Base-by-base conservation (phyloP, 92 coral and sea anemone species). In the Anthopleura xanthogrammica region DNA sequence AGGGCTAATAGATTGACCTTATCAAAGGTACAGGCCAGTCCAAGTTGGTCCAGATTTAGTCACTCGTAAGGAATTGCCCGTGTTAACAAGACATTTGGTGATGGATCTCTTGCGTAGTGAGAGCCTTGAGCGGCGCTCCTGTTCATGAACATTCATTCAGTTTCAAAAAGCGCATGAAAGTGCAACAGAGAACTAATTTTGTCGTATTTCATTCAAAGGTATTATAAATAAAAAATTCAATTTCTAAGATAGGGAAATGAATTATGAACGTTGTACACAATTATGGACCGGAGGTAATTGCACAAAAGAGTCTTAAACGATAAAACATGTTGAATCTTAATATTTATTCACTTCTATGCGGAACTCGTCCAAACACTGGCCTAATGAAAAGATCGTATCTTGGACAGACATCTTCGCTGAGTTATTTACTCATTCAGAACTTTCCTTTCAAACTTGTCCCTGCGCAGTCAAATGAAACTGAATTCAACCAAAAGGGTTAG, bases 301-400 rank as follows among this genome's bases (percentile, higher is more conserved):
- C 77, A 66, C 88, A 85, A 85, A 75, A 64, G 83, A 68, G 82
- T 75, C 83, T 78, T 78, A 78, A 68, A 65, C 78, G 88, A 70
- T 85, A 70, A 68, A 78, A 77, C 81, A 82, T 82, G 65, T 60
- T 79, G 78, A 52, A 46, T 66, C 83, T 41, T 41, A 80, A 79
- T 78, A 79, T 79, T 77, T 76, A 68, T 79, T 78, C 83, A 41
- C 78, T 39, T 78, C 73, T 71, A 79, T 83, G 60, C 56, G 79
- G 60, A 80, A 64, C 83, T 80, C 83, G 73, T 78, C 72, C 77
- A 85, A 85, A 79, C 76, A 77, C 54, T 29, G 55, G 76, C 75
- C 83, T 85, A 85, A 85, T 85, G 88, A 85, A 84, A 70, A 52
- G 88, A 85, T 85, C 57, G 70, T 85, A 85, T 85, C 88, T 23